Evolutionary conservation across 2,888 invertebrate genomes (phyloP).

Genomic region (Thelaira solivaga): DNA sequence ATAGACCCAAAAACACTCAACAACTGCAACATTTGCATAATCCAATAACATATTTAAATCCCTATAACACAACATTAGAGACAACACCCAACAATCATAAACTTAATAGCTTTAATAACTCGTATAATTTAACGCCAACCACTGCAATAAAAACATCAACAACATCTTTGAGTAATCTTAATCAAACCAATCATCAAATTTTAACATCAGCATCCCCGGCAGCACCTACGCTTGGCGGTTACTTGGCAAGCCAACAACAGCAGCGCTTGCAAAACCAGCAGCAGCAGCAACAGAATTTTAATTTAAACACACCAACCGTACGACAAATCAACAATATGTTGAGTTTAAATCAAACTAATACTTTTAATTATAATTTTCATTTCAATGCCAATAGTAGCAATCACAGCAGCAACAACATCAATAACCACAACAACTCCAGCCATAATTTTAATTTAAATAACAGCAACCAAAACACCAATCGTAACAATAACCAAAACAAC

Average conservation of each 20-base stretch:
- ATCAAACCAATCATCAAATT: background rate
- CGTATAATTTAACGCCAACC: slow-evolving; percentile 27
- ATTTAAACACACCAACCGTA: slow-evolving; percentile 40
- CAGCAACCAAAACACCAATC: slow-evolving; percentile 44
- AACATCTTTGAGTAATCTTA: slow-evolving; percentile 10
- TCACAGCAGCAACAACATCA: slow-evolving; percentile 25
- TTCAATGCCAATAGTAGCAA: slow-evolving; percentile 51
- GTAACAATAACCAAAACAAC: slow-evolving; percentile 10
- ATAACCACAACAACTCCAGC: slow-evolving; percentile 59
- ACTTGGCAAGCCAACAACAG: slow-evolving; percentile 58
- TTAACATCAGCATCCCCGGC: background rate
- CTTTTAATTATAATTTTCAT: slow-evolving; percentile 59
- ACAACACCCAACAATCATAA: slow-evolving; percentile 20
- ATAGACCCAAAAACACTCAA: slow-evolving; percentile 33
- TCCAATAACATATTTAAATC: slow-evolving; percentile 5
- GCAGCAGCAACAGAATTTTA: slow-evolving; percentile 56
- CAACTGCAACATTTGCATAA: slow-evolving; percentile 40
- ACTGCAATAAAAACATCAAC: slow-evolving; percentile 6
- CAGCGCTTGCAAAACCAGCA: slow-evolving; percentile 54
- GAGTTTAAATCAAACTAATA: slow-evolving; percentile 59
- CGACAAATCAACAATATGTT: slow-evolving; percentile 58
- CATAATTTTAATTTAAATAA: slow-evolving; percentile 8
- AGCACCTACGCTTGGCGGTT: slow-evolving; percentile 61
- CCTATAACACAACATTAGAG: background rate
- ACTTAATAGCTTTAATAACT: slow-evolving; percentile 13